Percentiles rank a stretch among this genome's conserved stretches.
Conservation (phyloP, 2,888 invertebrate species). For the Acleris cristana region DNA sequence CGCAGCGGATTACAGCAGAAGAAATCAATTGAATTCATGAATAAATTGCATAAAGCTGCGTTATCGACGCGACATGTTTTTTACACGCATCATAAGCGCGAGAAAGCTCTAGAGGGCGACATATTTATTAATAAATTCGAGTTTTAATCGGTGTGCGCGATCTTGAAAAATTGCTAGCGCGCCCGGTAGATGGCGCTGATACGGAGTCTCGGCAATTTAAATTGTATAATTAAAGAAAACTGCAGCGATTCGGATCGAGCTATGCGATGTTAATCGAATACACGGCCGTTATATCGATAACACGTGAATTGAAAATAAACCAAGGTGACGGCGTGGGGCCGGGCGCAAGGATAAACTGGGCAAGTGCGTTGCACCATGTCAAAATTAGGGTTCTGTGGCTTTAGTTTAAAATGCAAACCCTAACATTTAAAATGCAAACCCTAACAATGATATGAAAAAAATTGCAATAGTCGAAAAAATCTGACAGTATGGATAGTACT, state of each 20-base stretch:
- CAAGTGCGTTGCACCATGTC: slow-evolving; percentile 8
- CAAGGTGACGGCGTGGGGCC: slow-evolving; percentile 42
- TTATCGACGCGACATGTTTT: slow-evolving; percentile 75
- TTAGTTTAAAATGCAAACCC: not conserved
- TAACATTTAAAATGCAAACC: not conserved
- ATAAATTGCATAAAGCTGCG: slow-evolving; percentile 75
- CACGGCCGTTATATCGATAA: slow-evolving; percentile 58
- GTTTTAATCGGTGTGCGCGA: slow-evolving; percentile 69
- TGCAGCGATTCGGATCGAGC: slow-evolving; percentile 68
- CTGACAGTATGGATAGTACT: too few species aligned
- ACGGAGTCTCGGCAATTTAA: slow-evolving; percentile 68
- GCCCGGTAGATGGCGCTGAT: slow-evolving; percentile 69
- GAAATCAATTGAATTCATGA: slow-evolving; percentile 78
- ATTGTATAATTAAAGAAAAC: slow-evolving; percentile 81
- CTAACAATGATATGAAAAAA: too few species aligned
- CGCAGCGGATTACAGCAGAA: slow-evolving; percentile 65
- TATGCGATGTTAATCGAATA: slow-evolving; percentile 67
- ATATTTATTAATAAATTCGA: slow-evolving; percentile 73
- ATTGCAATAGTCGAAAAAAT: too few species aligned
- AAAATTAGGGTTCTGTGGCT: slow-evolving; percentile 17
- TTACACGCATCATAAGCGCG: slow-evolving; percentile 65
- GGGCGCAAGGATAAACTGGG: slow-evolving; percentile 47
- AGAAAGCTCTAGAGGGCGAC: slow-evolving; percentile 57
- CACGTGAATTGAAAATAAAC: slow-evolving; percentile 50
- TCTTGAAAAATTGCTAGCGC: slow-evolving; percentile 73